These are phyloP conservation scores for Drosophila parabipectinata DNA, from an alignment of 1,140 invertebrate species.

Conservation along the genomic window DNA sequence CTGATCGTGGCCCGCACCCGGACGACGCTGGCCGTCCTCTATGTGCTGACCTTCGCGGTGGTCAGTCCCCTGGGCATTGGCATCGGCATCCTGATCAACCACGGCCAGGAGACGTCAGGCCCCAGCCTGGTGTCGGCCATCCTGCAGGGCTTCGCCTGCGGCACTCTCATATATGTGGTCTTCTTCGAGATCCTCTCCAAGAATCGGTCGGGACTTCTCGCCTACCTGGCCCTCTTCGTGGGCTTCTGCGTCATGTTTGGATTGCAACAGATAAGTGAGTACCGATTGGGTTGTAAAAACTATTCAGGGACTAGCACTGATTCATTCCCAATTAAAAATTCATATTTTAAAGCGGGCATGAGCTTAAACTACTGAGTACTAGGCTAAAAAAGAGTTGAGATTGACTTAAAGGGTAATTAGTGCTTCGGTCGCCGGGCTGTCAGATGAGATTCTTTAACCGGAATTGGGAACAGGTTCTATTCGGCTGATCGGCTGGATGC, in stretches of 20 bases:
- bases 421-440: constrained; percentile 1
- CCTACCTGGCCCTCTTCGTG: constrained; percentile 88
- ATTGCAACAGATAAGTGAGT: constrained; percentile 91
- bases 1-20: constrained; percentile 89
- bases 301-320: neutral
- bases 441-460: constrained; percentile 53
- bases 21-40: constrained; percentile 86
- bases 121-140: constrained; percentile 87
- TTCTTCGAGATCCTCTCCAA: constrained; percentile 95
- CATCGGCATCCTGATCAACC: constrained; percentile 88
- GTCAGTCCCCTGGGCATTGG: constrained; percentile 92
- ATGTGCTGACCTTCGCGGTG: constrained; percentile 91
- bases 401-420: constrained; percentile 16
- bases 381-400: neutral
- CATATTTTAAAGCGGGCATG: neutral
- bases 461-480: constrained; percentile 73
- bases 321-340: neutral
- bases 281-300: constrained; percentile 3
- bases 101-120: constrained; percentile 85
- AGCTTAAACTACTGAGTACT: neutral
- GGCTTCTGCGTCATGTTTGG: constrained; percentile 92
- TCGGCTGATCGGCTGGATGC: constrained; percentile 16
- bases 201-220: constrained; percentile 89
- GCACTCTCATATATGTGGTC: constrained; percentile 94
- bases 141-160: constrained; percentile 93